A percentile compares a stretch with the other conserved stretches of the same genome.
Conservation (phyloP, 1,140 invertebrate genomes). For the Hyles vespertilio region DNA sequence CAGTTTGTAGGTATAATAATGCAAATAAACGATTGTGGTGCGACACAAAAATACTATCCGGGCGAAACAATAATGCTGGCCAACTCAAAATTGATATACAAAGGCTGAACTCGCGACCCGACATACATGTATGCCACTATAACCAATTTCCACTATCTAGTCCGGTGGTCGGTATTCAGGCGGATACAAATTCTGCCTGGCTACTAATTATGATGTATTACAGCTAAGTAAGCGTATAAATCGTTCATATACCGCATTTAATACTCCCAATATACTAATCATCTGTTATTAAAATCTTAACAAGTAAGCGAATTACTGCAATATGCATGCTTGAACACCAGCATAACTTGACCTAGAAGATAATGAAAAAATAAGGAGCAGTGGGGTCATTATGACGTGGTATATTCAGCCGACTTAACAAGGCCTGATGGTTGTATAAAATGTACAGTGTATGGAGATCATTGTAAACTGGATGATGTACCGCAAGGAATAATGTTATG, state of each 20-base stretch:
- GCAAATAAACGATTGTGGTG: too few species aligned
- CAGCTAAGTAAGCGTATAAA: too few species aligned
- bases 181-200: too few species aligned
- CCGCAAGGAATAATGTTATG: conserved; percentile 52
- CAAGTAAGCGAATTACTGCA: conserved; percentile 25
- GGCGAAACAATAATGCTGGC: too few species aligned
- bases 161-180: too few species aligned
- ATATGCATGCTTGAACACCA: conserved; percentile 24
- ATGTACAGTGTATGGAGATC: conserved; percentile 29
- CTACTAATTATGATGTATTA: too few species aligned
- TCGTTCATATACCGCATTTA: background rate
- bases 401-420: conserved; percentile 4
- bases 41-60: too few species aligned
- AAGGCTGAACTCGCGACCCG: too few species aligned
- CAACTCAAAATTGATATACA: too few species aligned
- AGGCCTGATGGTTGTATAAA: conserved; percentile 3
- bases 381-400: conserved; percentile 21
- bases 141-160: too few species aligned
- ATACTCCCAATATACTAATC: conserved; percentile 5
- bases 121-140: too few species aligned
- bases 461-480: conserved; percentile 32
- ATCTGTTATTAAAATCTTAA: conserved; percentile 39
- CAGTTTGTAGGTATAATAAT: too few species aligned
- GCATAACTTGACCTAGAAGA: conserved; percentile 29
- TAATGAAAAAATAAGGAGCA: conserved; percentile 20